Evolutionary conservation across 2,888 invertebrate genomes (phyloP).

Genomic region (Dugesia japonica): DNA sequence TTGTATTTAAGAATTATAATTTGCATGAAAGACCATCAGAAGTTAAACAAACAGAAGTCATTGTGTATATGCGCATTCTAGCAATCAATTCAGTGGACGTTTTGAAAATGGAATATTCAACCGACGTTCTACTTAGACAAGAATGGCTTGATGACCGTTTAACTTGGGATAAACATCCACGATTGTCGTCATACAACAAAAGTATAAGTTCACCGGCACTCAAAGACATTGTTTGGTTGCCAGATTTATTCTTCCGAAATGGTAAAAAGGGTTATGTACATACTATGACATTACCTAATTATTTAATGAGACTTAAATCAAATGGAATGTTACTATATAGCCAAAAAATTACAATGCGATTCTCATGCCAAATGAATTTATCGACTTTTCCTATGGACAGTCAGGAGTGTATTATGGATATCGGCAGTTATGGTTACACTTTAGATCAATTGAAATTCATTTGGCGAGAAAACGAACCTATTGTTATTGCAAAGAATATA

Average conservation of each 20-base stretch:
- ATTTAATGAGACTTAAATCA: constrained; percentile 32
- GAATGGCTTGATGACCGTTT: constrained; percentile 31
- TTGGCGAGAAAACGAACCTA: constrained; percentile 33
- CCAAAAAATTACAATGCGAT: constrained; percentile 34
- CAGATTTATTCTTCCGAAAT: constrained; percentile 35
- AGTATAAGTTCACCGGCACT: constrained; percentile 27
- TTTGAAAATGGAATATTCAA: constrained; percentile 34
- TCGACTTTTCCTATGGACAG: constrained; percentile 35
- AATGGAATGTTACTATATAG: constrained; percentile 34
- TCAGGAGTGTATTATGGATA: constrained; percentile 32
- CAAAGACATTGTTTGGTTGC: constrained; percentile 33
- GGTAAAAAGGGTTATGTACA: constrained; percentile 34
- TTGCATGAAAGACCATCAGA: constrained; percentile 33
- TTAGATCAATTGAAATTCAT: constrained; percentile 28
- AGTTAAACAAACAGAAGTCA: constrained; percentile 28
- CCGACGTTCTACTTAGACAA: constrained; percentile 31
- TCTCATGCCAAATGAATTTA: constrained; percentile 35
- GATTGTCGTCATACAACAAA: constrained; percentile 32
- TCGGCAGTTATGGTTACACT: constrained; percentile 35
- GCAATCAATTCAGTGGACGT: constrained; percentile 33
- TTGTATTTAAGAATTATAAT: constrained; percentile 30
- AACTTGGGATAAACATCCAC: constrained; percentile 25
- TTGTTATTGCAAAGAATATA: constrained; percentile 20
- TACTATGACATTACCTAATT: constrained; percentile 33
- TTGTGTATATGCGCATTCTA: constrained; percentile 32